Evolutionary conservation across 2,888 invertebrate species (phyloP), one percentile per base, ranked within the genome.

Genomic region (Neoascia interrupta): DNA sequence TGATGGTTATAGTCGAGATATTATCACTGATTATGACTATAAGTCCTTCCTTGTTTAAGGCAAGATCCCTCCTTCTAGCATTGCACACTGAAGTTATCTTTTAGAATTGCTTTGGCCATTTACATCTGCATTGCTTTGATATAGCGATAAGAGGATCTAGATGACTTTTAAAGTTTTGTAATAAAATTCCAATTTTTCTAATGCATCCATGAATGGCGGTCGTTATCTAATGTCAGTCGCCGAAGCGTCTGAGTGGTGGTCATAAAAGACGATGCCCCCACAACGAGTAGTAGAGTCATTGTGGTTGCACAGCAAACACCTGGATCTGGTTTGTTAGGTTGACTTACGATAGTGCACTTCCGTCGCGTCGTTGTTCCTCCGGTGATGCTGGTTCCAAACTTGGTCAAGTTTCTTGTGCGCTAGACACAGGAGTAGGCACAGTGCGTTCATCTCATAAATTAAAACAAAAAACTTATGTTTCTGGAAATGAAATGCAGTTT

Each of bases 161-260:
- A n/a, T n/a, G n/a, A n/a, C n/a, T n/a, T n/a, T n/a, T n/a, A n/a
- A n/a, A n/a, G 23, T 60, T 54, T 74, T 61, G 74, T 68, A 60
- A 74, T 68, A 74, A 54, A 68, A 61, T 23, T 61, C 45, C 47
- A 60, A 68, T 74, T 68, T 64, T 53, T 68, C 45, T 16, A 49
- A 60, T 60, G 64, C 51, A 43, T 66, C 58, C n/a, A n/a, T n/a
- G n/a, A n/a, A n/a, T 49, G 41, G 70, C 64, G 63, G 45, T 69
- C 5, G 72, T 76, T 72, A 76, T 76, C 76, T 72, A 76, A 76
- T 58, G 60, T 47, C 53, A 64, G 76, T 64, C 76, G 76, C 76
- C 76, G 58, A 45, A 60, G 58, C 64, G 76, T 76, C 76, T 76
- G 76, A 76, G 72, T 60, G 53, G 69, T 70, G 70, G 56, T 37